Base-by-base conservation (phyloP, 2,888 invertebrate species). In the Ophraella communa region DNA sequence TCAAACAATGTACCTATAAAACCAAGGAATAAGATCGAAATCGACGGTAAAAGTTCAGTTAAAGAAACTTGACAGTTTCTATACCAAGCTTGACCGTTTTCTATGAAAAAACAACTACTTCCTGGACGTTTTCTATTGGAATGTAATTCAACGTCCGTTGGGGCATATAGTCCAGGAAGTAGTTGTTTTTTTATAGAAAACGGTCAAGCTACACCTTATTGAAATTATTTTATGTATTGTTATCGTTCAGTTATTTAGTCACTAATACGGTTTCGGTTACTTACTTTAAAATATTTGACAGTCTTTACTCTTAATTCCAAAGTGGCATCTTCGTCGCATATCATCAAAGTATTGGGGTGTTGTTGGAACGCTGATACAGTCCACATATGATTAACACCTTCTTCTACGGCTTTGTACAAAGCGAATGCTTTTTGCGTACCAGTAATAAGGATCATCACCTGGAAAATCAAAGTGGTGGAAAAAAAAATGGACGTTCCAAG, bases 321-420 rank as follows among this genome's bases (percentile, higher is more conserved):
- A 42, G 99, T 99, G 68, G 99, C 98, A 83, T 94, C 95, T 84
- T 99, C 98, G 83, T 99, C 98, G 82, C 96, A 97, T 68, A 99
- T 87, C 87, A 98, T 96, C 64, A 97, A 85, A 24, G 97, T 91
- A 77, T 91, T 89, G 52, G 92, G 90, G 84, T 99, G 98, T 82
- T 95, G 95, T 83, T 97, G 98, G 86, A 99, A 97, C 55, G 98
- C 98, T 47, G 96, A 97, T 44, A 98, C 98, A 0, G 99, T 99
- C 97, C 98, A 99, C 98, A 99, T 99, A 84, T 99, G 98, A 85
- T 95, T 98, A 10, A 99, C 91, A 61, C 98, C 98, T 82, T 98
- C 96, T 84, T 99, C 99, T 76, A 99, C 94, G 8, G 98, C 98
- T 84, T 97, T 97, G 80, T 97, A 94, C 67, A 99, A 87, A 59